Conservation (phyloP, 2,888 invertebrate genomes). For the Portevinia maculata region DNA sequence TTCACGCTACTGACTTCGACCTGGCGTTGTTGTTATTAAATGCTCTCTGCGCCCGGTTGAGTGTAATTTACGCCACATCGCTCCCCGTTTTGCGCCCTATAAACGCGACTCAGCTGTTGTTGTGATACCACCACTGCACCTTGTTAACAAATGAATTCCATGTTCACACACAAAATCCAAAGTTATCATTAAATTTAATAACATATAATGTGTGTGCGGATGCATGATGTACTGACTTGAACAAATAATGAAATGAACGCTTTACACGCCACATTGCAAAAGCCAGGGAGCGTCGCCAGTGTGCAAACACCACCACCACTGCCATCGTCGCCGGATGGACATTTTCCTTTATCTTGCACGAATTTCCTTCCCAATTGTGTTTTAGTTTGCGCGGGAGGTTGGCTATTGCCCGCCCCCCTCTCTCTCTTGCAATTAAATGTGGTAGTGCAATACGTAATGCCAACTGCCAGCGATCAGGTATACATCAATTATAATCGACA, state of each 20-base stretch:
- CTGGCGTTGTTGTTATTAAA: slow-evolving; percentile 40
- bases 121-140: slow-evolving; percentile 74
- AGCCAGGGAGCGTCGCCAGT: slow-evolving; percentile 55
- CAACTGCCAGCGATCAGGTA: slow-evolving; percentile 62
- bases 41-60: slow-evolving; percentile 48
- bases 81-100: not conserved
- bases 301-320: slow-evolving; percentile 17
- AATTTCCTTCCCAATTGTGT: slow-evolving; percentile 61
- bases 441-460: slow-evolving; percentile 33
- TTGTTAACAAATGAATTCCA: slow-evolving; percentile 83
- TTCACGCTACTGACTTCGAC: slow-evolving; percentile 54
- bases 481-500: slow-evolving; percentile 72
- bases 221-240: slow-evolving; percentile 61
- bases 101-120: slow-evolving; percentile 16
- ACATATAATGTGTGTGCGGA: slow-evolving; percentile 56
- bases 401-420: slow-evolving; percentile 18
- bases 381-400: slow-evolving; percentile 26
- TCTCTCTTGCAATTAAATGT: slow-evolving; percentile 45
- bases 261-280: slow-evolving; percentile 70
- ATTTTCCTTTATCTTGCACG: slow-evolving; percentile 71
- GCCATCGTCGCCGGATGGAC: slow-evolving; percentile 59
- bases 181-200: slow-evolving; percentile 74
- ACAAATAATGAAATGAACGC: slow-evolving; percentile 68
- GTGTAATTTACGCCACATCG: slow-evolving; percentile 39
- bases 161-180: slow-evolving; percentile 81